Base-by-base conservation (phyloP, 2,888 invertebrate species). In the Thymelicus acteon region DNA sequence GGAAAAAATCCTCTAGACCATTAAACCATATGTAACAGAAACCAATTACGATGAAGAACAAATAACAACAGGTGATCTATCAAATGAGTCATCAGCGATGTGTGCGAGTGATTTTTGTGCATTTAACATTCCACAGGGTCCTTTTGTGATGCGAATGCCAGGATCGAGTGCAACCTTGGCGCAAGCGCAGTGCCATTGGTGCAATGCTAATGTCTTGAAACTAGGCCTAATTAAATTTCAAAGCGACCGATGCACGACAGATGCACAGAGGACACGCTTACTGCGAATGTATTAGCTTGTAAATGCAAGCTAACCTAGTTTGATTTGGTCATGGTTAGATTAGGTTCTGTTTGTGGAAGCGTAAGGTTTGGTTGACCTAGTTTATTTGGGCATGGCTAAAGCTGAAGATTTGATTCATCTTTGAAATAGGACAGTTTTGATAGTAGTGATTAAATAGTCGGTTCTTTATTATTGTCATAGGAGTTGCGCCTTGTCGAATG, bases 181-280 rank as follows among this genome's bases (percentile, higher is more conserved):
- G 72, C 75, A 70, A 72, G 74, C 72, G 72, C 65, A 58, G 52
- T 73, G 83, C 79, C 88, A 88, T 87, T 89, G 88, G 83, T 75
- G 77, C 77, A 78, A 90, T 90, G 88, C 78, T 86, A 90, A 91
- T 89, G 70, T 71, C 71, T 58, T 74, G 74, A 82, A 90, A 85
- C 86, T 90, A 84, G 89, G 87, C 81, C 85, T 87, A 85, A 88
- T 88, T 86, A 82, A 83, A 85, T 87, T 85, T 86, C 85, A 87
- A 86, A 84, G 82, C 77, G 79, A 72, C 73, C 75, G 62, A 47
- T 72, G 47, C 54, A 54, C 67, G 64, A 75, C 75, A 74, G 73
- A 69, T 67, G 72, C 72, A 63, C 44, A 19, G 54, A 54, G 39
- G 64, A 37, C 63, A 52, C n/a, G 40, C 12, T 69, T 39, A 12